These are phyloP conservation scores for Takifugu ocellatus DNA, from an alignment of 2,797 vertebrate genomes.

Conservation along the genomic window DNA sequence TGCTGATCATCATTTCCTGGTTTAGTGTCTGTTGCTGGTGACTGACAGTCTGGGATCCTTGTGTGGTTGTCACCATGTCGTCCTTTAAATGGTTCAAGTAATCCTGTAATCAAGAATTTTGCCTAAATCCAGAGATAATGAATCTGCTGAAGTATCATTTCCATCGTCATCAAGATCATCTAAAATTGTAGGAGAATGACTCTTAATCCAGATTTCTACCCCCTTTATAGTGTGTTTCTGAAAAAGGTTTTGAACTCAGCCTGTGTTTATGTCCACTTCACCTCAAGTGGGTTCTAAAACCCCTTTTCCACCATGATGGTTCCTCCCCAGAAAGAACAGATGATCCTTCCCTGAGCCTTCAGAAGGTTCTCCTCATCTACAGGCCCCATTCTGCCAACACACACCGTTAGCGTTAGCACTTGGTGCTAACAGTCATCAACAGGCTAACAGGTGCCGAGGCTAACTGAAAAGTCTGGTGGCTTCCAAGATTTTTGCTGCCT, in stretches of 20 bases:
- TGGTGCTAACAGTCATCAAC: no score
- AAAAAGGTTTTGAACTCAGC: no score
- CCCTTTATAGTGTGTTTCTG: background rate
- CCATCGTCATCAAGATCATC: slow-evolving; percentile 9
- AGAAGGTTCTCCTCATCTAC: no score
- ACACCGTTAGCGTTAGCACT: no score
- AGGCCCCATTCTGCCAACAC: no score
- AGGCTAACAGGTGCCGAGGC: no score
- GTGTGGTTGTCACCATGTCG: slow-evolving; percentile 14
- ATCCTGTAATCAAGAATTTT: slow-evolving; percentile 19
- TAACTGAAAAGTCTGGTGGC: background rate
- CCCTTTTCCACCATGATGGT: no score
- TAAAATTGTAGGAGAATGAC: slow-evolving; percentile 9
- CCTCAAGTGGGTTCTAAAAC: no score
- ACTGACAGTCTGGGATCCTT: slow-evolving; percentile 17
- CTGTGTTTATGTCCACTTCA: no score
- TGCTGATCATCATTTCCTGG: slow-evolving; percentile 15
- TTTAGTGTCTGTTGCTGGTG: slow-evolving; percentile 11
- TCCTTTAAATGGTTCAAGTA: slow-evolving; percentile 14
- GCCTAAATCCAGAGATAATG: slow-evolving; percentile 3
- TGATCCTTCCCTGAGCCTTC: no score
- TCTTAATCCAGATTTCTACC: slow-evolving; percentile 16
- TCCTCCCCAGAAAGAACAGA: no score
- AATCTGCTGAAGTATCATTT: slow-evolving; percentile 20
- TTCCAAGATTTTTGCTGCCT: slow-evolving; percentile 27